Evolutionary conservation across 37 sponge, comb jelly and placozoan genomes (phyloP).

Genomic region (Ephydatia muelleri): DNA sequence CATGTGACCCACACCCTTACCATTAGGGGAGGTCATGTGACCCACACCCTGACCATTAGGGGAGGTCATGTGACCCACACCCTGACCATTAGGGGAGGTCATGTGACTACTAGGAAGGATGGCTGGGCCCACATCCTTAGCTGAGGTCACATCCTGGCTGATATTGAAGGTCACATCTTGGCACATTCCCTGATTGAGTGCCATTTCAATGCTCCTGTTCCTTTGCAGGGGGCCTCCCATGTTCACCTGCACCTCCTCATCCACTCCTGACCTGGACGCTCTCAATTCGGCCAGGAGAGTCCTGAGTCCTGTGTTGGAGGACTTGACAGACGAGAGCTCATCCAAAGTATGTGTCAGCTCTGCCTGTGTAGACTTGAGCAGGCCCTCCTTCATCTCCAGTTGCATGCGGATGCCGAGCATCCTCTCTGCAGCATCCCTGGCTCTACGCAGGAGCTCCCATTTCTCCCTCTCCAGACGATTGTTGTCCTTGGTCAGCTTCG

Average conservation of each 20-base stretch:
- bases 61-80: too few relatives aligned
- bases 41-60: too few relatives aligned
- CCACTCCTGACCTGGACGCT: constrained; percentile 17
- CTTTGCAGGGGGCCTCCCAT: constrained; percentile 9
- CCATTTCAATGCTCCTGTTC: constrained; percentile 45
- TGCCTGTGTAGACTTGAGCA: constrained; percentile 7
- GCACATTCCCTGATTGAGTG: background rate
- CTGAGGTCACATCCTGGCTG: too few relatives aligned
- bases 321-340: constrained; percentile 62
- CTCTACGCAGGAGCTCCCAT: constrained; percentile 89
- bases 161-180: background rate
- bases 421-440: constrained; percentile 74
- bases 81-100: too few relatives aligned
- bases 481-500: constrained; percentile 47
- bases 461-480: constrained; percentile 78
- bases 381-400: constrained; percentile 49
- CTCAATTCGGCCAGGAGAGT: constrained; percentile 34
- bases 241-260: constrained; percentile 32
- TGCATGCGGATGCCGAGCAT: constrained; percentile 53
- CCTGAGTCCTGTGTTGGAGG: constrained; percentile 62
- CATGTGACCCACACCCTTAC: too few relatives aligned
- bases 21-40: too few relatives aligned
- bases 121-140: too few relatives aligned
- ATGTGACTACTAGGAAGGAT: too few relatives aligned
- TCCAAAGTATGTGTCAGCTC: constrained; percentile 46